A percentile compares a stretch with the other conserved stretches of the same genome.
Evolutionary conservation across 2,888 invertebrate species (phyloP).

Genomic region (Nineta flava): DNA sequence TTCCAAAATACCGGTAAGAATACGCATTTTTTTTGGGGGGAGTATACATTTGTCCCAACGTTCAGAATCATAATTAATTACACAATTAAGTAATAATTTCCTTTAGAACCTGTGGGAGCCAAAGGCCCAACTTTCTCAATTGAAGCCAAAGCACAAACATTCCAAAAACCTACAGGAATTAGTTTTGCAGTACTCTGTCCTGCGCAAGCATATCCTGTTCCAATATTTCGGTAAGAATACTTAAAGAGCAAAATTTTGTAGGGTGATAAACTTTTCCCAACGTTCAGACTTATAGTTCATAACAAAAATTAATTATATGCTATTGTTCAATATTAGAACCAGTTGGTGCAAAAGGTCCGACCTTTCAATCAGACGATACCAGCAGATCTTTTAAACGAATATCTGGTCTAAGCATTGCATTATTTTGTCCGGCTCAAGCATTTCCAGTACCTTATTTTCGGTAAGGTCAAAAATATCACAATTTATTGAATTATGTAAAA

Average conservation of each 20-base stretch:
- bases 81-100: background rate
- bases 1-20: conserved; percentile 38
- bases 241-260: no score
- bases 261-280: no score
- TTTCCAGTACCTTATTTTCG: conserved; percentile 41
- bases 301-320: no score
- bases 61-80: background rate
- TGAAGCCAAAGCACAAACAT: conserved; percentile 21
- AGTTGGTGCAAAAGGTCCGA: conserved; percentile 23
- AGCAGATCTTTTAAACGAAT: conserved; percentile 21
- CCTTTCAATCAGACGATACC: conserved; percentile 20
- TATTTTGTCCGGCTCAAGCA: conserved; percentile 57
- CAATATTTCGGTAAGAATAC: background rate
- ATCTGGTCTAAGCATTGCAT: conserved; percentile 28
- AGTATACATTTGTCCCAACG: background rate
- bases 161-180: conserved; percentile 23
- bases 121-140: conserved; percentile 9
- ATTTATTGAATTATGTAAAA: no score
- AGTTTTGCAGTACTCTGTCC: conserved; percentile 40
- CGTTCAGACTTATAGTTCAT: no score
- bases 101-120: conserved; percentile 3
- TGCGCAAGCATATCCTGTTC: conserved; percentile 45
- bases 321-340: conserved; percentile 18
- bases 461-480: conserved; percentile 24
- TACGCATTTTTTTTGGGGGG: conserved; percentile 7